Base-by-base conservation (phyloP, 2,888 invertebrate genomes). In the Temnothorax unifasciatus region DNA sequence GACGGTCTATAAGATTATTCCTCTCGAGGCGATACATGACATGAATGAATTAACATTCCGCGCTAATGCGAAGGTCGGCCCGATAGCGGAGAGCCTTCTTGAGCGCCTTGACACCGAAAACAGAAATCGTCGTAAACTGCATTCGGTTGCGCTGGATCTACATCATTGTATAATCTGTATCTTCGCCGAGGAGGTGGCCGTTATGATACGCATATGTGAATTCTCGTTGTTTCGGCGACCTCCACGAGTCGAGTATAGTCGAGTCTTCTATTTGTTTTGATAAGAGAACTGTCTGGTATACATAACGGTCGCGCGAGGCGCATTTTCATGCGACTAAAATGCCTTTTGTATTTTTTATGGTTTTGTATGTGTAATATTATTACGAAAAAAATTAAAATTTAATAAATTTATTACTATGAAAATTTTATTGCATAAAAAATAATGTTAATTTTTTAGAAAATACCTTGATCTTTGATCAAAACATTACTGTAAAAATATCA, bases 101-200 rank as follows among this genome's bases (percentile, higher is more conserved):
- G 89, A 84, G 86, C 77, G 86, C 91, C 91, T 89, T 91, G 91
- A 90, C 91, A 89, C 84, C 88, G 86, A 91, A 91, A 89, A 86
- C 77, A 64, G 52, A 52, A 79, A 75, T 50, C 71, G 64, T 41
- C 34, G n/a, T n/a, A 41, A 64, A 38, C 68, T 83, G 77, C 52
- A 76, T 68, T 79, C 73, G 50, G 52, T 44, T 69, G 44, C 81
- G 41, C 18, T 44, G 54, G 11, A 25, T 66, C 25, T 44, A 29
- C 13, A 52, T 47, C 18, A 18, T 50, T 21, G 73, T 59, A 4
- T 73, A 73, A 73, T 73, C 34, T 34, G n/a, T 11, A 34, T 29
- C 50, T 6, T 47, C 13, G 54, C 15, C 9, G 9, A 41, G n/a
- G 25, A 50, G 38, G 5, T 25, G 5, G 13, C 13, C 47, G 34